These are phyloP conservation scores for Cosmorhoe ocellata DNA, from an alignment of 2,888 invertebrate genomes.

Conservation along the genomic window DNA sequence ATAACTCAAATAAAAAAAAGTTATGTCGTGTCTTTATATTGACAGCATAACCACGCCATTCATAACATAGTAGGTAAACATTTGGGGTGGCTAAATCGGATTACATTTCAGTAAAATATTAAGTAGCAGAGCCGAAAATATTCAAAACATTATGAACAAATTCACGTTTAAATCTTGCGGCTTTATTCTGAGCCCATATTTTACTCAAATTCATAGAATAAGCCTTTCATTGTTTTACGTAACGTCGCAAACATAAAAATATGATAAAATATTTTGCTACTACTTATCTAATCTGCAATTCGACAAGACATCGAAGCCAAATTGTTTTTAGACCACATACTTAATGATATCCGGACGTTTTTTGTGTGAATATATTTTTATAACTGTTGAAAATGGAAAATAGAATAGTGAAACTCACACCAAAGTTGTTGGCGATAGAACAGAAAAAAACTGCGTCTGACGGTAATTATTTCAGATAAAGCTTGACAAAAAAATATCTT, in stretches of 20 bases:
- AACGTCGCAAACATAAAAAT: constrained; percentile 29
- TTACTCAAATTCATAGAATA: constrained; percentile 11
- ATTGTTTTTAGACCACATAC: constrained; percentile 49
- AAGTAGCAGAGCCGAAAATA: background rate
- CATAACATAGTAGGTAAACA: too few relatives aligned
- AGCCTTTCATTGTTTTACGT: constrained; percentile 37
- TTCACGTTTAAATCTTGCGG: background rate
- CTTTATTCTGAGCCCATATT: background rate
- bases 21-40: too few relatives aligned
- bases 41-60: too few relatives aligned
- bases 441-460: constrained; percentile 58
- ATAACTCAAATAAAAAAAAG: too few relatives aligned
- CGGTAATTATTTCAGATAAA: constrained; percentile 47
- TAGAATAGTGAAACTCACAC: constrained; percentile 50
- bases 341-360: constrained; percentile 47
- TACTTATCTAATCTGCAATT: constrained; percentile 60
- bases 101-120: too few relatives aligned
- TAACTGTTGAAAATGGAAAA: constrained; percentile 50
- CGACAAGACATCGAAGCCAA: constrained; percentile 46
- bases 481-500: too few relatives aligned
- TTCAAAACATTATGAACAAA: background rate
- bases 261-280: constrained; percentile 48
- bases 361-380: constrained; percentile 33
- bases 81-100: too few relatives aligned
- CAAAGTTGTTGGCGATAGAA: constrained; percentile 43